phyloP scores from a whole-genome alignment of 1,140 invertebrate species.

The Hylaeus volcanicus region DNA sequence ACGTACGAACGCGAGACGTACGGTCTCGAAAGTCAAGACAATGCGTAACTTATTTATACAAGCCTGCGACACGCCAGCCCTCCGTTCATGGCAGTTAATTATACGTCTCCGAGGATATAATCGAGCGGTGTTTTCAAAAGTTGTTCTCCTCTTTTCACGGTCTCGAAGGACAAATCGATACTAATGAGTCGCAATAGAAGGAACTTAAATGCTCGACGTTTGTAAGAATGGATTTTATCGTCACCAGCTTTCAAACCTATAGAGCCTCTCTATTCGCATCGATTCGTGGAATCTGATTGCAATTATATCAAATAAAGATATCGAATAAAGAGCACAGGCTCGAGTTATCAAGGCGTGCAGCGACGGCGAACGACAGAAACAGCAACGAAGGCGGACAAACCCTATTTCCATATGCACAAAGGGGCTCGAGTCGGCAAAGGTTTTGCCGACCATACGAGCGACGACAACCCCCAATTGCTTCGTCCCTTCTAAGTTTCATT shows the following conservation, averaged over 20 bases:
- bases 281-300: neutral
- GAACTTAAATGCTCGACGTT: slow-evolving; percentile 3
- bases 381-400: slow-evolving; percentile 34
- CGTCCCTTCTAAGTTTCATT: slow-evolving; percentile 54
- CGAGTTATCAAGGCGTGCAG: neutral
- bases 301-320: neutral
- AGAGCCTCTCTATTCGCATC: neutral
- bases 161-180: slow-evolving; percentile 18
- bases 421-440: slow-evolving; percentile 56
- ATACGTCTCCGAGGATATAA: slow-evolving; percentile 61
- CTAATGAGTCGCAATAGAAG: slow-evolving; percentile 18
- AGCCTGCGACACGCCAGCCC: slow-evolving; percentile 42
- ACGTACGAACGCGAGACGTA: slow-evolving; percentile 39
- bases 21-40: slow-evolving; percentile 42
- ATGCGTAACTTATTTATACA: slow-evolving; percentile 64
- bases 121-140: slow-evolving; percentile 57
- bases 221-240: neutral
- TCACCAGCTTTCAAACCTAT: neutral
- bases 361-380: slow-evolving; percentile 13
- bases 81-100: slow-evolving; percentile 56
- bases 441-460: slow-evolving; percentile 57
- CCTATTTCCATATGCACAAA: slow-evolving; percentile 70
- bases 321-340: neutral
- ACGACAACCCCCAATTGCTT: slow-evolving; percentile 54
- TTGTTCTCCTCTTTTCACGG: slow-evolving; percentile 30